Conservation (phyloP, 2,797 vertebrate species). For the Phalanger gymnotis region DNA sequence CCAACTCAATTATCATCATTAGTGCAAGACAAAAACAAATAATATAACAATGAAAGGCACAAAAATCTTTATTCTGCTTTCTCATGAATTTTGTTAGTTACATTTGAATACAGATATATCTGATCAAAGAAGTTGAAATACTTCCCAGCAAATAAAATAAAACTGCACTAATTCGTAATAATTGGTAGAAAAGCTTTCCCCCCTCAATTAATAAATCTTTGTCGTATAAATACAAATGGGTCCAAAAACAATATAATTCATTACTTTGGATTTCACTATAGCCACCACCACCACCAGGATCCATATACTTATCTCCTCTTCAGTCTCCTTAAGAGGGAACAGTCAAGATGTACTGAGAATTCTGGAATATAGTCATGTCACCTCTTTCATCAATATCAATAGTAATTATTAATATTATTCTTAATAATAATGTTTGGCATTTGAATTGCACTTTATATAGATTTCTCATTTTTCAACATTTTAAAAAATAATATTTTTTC, state of each 20-base stretch:
- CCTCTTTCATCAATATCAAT: neutral
- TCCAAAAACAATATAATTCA: conserved; percentile 7
- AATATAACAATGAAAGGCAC: conserved; percentile 21
- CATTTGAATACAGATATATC: conserved; percentile 15
- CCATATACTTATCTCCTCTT: neutral
- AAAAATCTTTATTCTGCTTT: neutral
- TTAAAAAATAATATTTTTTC: no score
- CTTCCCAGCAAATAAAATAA: neutral
- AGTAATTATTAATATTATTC: neutral
- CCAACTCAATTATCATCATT: conserved; percentile 15
- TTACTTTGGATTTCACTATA: neutral
- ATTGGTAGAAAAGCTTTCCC: neutral
- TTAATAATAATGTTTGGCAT: neutral
- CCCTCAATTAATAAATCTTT: conserved; percentile 14
- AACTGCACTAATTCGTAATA: neutral
- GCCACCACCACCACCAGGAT: neutral
- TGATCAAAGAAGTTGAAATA: neutral
- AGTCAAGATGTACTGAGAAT: neutral
- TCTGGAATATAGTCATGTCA: neutral
- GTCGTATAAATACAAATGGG: neutral
- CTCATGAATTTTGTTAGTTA: neutral
- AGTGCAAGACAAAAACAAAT: conserved; percentile 33
- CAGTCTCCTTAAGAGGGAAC: neutral
- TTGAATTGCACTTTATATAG: neutral
- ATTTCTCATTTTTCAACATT: neutral